Evolutionary conservation across 2,113 vertebrate genomes (phyloP).

Genomic region (Leptosomus discolor): DNA sequence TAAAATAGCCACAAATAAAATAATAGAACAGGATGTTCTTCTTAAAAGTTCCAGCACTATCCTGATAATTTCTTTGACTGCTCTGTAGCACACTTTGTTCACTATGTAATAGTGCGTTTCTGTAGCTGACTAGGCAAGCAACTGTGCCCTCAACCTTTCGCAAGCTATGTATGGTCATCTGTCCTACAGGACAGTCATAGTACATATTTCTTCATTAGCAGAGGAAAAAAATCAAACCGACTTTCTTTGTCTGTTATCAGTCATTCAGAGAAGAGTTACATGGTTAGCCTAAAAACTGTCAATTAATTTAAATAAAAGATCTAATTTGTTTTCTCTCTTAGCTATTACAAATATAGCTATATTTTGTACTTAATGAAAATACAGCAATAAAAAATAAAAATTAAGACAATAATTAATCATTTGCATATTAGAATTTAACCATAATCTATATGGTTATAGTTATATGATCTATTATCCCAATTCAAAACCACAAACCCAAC

Average conservation of each 20-base stretch:
- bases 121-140: background rate
- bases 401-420: background rate
- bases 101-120: background rate
- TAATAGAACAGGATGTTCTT: background rate
- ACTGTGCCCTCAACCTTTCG: background rate
- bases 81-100: background rate
- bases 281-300: background rate
- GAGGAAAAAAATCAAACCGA: background rate
- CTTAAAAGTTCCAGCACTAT: background rate
- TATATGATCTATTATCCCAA: background rate
- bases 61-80: background rate
- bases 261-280: background rate
- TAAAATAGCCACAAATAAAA: conserved; percentile 4
- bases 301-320: background rate
- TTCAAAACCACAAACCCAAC: background rate
- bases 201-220: background rate
- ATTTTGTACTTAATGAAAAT: background rate
- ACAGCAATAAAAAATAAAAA: background rate
- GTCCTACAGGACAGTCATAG: background rate
- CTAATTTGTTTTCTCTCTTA: background rate
- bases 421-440: background rate
- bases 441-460: background rate
- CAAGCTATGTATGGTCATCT: background rate
- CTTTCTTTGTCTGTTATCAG: background rate
- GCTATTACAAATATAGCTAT: background rate